Percentiles rank a stretch among this genome's conserved stretches.
phyloP scores from a whole-genome alignment of 2,888 invertebrate species.

The Escarpia spicata region DNA sequence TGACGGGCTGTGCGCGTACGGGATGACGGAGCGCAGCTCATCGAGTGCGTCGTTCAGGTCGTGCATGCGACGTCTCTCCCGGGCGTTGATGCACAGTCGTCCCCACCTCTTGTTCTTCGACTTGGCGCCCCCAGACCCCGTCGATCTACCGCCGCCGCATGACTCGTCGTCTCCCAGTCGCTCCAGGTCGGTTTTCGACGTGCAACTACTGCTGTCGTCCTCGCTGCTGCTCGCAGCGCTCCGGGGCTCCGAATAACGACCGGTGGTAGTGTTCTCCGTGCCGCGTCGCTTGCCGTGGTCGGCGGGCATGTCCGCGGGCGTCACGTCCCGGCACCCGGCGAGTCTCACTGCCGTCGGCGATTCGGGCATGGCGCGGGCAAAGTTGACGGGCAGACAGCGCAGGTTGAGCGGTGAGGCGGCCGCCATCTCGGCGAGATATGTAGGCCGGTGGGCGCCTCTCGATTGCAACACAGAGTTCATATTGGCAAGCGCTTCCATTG shows the following conservation, averaged over 20 bases:
- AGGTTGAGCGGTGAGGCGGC: not conserved
- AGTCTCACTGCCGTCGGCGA: not conserved
- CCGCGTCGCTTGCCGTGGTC: not conserved
- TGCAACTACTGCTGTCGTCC: constrained; percentile 4
- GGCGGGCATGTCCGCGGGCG: not conserved
- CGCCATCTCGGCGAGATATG: not conserved
- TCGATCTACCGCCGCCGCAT: not conserved
- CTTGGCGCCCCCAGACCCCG: not conserved
- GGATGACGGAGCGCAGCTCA: constrained; percentile 63
- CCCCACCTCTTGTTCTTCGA: constrained; percentile 37
- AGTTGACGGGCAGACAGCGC: constrained; percentile 4
- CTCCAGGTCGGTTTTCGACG: constrained; percentile 1
- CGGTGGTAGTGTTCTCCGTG: not conserved
- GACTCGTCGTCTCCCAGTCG: not conserved
- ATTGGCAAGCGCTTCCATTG: not conserved
- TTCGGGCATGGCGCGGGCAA: not conserved
- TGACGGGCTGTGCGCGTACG: constrained; percentile 65
- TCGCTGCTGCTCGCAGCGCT: constrained; percentile 1
- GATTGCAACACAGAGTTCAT: not conserved
- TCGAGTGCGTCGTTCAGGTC: constrained; percentile 67
- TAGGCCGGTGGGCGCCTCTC: not conserved
- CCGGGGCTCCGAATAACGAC: not conserved
- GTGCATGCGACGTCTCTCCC: constrained; percentile 68
- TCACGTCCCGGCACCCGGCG: not conserved
- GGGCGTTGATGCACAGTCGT: constrained; percentile 64